Base-by-base conservation (phyloP, 2,888 invertebrate species). In the Ophioninae sp. region DNA sequence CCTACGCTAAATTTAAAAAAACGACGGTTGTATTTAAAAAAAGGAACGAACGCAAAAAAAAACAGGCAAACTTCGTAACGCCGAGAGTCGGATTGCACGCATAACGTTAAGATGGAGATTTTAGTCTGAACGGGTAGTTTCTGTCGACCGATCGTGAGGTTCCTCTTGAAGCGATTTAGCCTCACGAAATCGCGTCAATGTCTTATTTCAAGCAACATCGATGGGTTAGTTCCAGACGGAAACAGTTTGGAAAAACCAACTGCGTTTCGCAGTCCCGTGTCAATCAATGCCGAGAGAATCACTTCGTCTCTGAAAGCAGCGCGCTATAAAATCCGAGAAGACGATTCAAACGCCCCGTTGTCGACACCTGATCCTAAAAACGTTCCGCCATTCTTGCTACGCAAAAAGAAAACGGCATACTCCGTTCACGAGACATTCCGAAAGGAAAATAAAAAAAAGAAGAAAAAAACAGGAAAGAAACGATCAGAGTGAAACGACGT, bases 221-320 rank as follows among this genome's bases (percentile, higher is more conserved):
- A 56, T 56, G 67, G 41, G 21, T 39, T 21, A 39, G 41, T 76
- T n/a, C 39, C 65, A 65, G 67, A 67, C 41, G 75, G 57, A 76
- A 76, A 57, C 57, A 56, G 17, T 59, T 76, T 57, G 39, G 13
- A 77, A 77, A 77, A 68, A 68, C 7, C 20, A 59, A 61, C 59
- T 68, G 6, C 61, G 44, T 50, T 73, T 61, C n/a, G 73, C 30
- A 61, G 61, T 44, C 61, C 61, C 41, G 61, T 62, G 67, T 76
- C 75, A 57, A 67, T 76, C 67, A 76, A 41, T 2, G 21, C 44
- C 61, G 21, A 39, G 21, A 56, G 57, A 67, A 65, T 21, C 65
- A 57, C 75, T 37, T 37, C 56, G 67, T 6, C 1, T 67, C 65
- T 67, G 21, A 67, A 76, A 76, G 67, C 65, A 21, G 37, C 39